Evolutionary conservation across 2,888 invertebrate genomes (phyloP), one percentile per base, ranked within the genome.

Genomic region (Iselma pallidipennis): DNA sequence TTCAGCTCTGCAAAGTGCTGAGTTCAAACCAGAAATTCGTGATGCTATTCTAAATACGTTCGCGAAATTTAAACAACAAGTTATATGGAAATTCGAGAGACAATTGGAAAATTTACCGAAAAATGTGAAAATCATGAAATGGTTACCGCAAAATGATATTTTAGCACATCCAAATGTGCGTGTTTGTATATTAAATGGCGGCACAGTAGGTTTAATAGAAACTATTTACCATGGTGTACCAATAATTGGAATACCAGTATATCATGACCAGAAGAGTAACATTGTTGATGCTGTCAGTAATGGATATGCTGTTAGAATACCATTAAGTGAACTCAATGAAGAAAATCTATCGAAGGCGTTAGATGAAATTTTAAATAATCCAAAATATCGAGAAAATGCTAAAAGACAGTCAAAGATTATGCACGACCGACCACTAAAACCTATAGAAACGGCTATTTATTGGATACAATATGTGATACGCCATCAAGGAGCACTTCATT

Each of bases 121-220:
- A 12, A 83, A 84, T 66, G 76, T 83, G 0, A 71, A 74, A 56
- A 70, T 82, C 4, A 68, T 70, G 14, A 80, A 79, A 55, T 83
- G 82, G 80, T 59, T 79, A 42, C 79, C 82, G 1, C 81, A 82
- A 66, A 50, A 50, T 6, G 49, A 49, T 49, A 28, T 25, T 53
- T 33, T 55, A 85, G 85, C 83, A 6, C 86, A 88, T 74, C 79
- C 80, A 1, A 85, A 85, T 54, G 81, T 86, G 0, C 82, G 81
- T 61, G 73, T 85, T 1, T 87, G 88, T 66, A 84, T 88, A 62
- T 85, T 85, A 12, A 85, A 87, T 70, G 87, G 86, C 26, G 88
- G 87, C 0, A 78, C 86, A 52, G 81, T 87, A 68, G 86, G 86
- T 65, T 80, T 84, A 12, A 84, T 84, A 63, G 88, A 87, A 74